Conservation (phyloP, 1,140 invertebrate species). For the Chlorops oryzae region DNA sequence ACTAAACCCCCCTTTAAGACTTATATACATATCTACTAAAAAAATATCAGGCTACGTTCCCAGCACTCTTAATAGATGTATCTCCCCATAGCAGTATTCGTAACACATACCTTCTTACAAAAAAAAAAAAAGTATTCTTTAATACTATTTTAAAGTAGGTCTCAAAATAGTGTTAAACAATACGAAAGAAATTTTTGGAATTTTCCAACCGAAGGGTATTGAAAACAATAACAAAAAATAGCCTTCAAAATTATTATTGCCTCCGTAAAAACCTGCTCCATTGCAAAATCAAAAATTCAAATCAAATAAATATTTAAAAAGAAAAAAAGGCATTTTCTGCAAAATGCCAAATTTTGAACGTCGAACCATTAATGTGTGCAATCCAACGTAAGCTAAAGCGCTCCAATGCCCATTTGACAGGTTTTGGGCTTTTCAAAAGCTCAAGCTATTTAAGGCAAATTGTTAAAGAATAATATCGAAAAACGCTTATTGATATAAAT, state of each 20-base stretch:
- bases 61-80: no score
- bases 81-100: no score
- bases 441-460: no score
- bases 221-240: constrained; percentile 7
- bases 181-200: neutral
- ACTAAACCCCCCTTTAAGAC: no score
- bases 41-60: no score
- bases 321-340: neutral
- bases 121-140: constrained; percentile 7
- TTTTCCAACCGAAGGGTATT: constrained; percentile 10
- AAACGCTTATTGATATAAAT: no score
- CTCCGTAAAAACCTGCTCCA: neutral
- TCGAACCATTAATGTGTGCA: constrained; percentile 49
- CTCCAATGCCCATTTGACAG: no score
- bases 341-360: constrained; percentile 31
- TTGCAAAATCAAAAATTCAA: constrained; percentile 5
- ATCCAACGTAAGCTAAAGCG: no score
- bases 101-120: neutral
- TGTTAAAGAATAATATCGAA: no score
- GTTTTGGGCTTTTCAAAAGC: no score
- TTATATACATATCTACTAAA: no score
- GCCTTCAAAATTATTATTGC: constrained; percentile 17
- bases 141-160: constrained; percentile 5
- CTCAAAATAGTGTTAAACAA: constrained; percentile 13
- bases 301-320: neutral